phyloP scores from a whole-genome alignment of 2,113 vertebrate species.

The Boleophthalmus pectinirostris region DNA sequence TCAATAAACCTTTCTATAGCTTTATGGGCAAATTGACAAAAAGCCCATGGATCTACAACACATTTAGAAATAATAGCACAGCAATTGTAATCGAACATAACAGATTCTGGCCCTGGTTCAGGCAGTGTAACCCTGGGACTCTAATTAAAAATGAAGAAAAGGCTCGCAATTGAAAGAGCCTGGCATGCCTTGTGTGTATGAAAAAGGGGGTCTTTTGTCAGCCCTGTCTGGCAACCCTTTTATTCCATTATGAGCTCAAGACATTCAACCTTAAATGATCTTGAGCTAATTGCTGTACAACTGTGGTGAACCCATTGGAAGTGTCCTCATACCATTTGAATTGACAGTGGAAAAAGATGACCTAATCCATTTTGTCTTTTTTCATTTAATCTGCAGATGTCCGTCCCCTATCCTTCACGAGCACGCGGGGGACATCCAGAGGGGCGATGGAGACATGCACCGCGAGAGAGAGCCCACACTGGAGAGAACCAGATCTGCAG shows the following conservation, averaged over 20 bases:
- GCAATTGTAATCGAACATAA: constrained; percentile 28
- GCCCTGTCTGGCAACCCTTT: constrained; percentile 49
- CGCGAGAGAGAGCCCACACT: constrained; percentile 85
- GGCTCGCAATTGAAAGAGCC: constrained; percentile 36
- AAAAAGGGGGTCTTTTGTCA: constrained; percentile 44
- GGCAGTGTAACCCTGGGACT: constrained; percentile 35
- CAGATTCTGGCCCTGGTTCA: constrained; percentile 22
- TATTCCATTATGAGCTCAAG: constrained; percentile 61
- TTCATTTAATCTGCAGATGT: constrained; percentile 76
- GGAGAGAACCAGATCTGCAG: constrained; percentile 85
- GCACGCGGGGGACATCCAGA: constrained; percentile 77
- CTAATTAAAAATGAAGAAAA: constrained; percentile 49
- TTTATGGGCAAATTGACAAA: not conserved
- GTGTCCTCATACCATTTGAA: constrained; percentile 12
- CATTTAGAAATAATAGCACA: constrained; percentile 4
- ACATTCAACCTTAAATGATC: constrained; percentile 58
- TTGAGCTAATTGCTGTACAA: constrained; percentile 54
- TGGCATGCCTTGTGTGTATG: constrained; percentile 32
- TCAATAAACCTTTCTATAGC: not conserved
- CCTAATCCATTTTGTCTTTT: constrained; percentile 5
- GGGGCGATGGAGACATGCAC: constrained; percentile 81
- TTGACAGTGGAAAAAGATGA: constrained; percentile 20
- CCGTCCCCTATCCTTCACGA: constrained; percentile 89
- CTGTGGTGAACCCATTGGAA: constrained; percentile 39
- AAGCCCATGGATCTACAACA: constrained; percentile 30